A percentile compares a stretch with the other conserved stretches of the same genome.
These are phyloP conservation scores for Drosophila repletoides DNA, from an alignment of 1,140 invertebrate species.

Conservation along the genomic window DNA sequence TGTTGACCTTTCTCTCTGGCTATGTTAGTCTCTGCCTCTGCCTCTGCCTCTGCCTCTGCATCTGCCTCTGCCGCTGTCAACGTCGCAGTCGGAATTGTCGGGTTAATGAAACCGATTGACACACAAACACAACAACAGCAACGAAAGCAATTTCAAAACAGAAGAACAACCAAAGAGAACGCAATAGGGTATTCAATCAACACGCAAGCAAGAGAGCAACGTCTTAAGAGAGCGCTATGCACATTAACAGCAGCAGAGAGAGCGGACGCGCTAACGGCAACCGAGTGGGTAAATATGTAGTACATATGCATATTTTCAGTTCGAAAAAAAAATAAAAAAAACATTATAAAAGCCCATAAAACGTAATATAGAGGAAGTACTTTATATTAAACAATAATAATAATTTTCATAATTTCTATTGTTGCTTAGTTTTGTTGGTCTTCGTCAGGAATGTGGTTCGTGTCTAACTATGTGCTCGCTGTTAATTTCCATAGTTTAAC, in stretches of 20 bases:
- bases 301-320: no score
- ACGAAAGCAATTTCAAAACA: constrained; percentile 32
- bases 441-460: neutral
- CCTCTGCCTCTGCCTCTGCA: neutral
- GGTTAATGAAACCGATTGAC: constrained; percentile 82
- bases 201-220: constrained; percentile 13
- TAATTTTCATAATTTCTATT: neutral
- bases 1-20: constrained; percentile 63
- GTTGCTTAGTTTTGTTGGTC: neutral
- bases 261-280: neutral
- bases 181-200: constrained; percentile 6
- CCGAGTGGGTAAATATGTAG: neutral
- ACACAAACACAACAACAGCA: constrained; percentile 73
- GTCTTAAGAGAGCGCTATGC: constrained; percentile 2
- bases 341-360: neutral
- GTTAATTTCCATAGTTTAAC: neutral
- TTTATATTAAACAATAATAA: neutral
- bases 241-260: constrained; percentile 4
- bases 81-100: constrained; percentile 53
- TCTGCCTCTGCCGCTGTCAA: neutral
- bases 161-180: constrained; percentile 8
- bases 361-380: neutral
- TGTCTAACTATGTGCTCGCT: neutral
- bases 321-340: neutral
- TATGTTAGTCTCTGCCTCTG: constrained; percentile 4